phyloP scores from a whole-genome alignment of 2,888 invertebrate species.

The Tachina grossa region DNA sequence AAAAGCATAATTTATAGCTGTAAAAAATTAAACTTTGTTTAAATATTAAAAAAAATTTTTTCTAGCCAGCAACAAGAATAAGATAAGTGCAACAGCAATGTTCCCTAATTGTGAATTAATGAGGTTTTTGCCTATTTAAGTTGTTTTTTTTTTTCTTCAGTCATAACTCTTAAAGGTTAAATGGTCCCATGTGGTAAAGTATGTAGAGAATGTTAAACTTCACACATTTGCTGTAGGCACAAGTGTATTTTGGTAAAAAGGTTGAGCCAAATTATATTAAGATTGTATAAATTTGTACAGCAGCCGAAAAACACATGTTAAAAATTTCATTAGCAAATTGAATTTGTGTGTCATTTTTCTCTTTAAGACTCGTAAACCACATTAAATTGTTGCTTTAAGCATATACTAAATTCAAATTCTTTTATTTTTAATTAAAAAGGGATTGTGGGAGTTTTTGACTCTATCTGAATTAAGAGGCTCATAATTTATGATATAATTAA shows the following conservation, averaged over 20 bases:
- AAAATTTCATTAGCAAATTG: slow-evolving; percentile 55
- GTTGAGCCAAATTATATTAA: background rate
- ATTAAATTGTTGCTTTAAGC: background rate
- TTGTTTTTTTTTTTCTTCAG: background rate
- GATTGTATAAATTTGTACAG: background rate
- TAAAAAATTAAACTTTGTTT: background rate
- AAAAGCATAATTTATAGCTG: too few species aligned
- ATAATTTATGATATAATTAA: background rate
- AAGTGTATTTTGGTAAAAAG: slow-evolving; percentile 18
- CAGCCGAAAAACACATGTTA: background rate
- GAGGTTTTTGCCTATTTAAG: slow-evolving; percentile 45
- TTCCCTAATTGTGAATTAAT: slow-evolving; percentile 66
- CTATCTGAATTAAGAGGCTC: background rate
- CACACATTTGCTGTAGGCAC: background rate
- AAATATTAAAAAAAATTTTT: background rate
- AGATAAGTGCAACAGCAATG: background rate
- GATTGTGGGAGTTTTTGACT: background rate
- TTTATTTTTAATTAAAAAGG: background rate
- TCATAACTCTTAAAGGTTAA: slow-evolving; percentile 51
- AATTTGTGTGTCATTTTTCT: background rate
- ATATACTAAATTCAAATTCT: slow-evolving; percentile 4
- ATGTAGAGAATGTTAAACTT: slow-evolving; percentile 26
- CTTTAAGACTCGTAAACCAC: background rate
- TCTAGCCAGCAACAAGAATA: background rate
- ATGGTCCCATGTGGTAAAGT: slow-evolving; percentile 59